Evolutionary conservation across 2,888 invertebrate species (phyloP).

Genomic region (Agonopterix heracliana): DNA sequence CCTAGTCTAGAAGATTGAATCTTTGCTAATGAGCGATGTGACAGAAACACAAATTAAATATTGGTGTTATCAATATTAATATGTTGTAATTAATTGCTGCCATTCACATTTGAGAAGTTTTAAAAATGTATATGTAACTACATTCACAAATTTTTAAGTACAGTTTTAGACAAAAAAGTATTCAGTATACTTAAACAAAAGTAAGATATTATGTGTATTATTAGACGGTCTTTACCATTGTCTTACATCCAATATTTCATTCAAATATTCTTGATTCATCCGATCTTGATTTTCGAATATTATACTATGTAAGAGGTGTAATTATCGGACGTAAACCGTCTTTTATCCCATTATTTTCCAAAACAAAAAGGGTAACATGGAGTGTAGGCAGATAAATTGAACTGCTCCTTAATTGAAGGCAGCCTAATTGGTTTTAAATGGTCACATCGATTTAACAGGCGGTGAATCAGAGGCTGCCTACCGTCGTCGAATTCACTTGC

Average conservation of each 20-base stretch:
- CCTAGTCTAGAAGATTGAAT: too few species aligned
- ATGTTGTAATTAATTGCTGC: too few species aligned
- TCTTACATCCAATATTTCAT: background rate
- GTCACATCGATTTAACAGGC: slow-evolving; percentile 19
- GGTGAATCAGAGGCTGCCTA: slow-evolving; percentile 16
- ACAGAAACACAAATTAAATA: too few species aligned
- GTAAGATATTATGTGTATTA: too few species aligned
- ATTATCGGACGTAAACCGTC: slow-evolving; percentile 9
- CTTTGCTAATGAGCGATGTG: too few species aligned
- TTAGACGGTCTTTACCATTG: slow-evolving; percentile 15
- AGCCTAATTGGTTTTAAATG: slow-evolving; percentile 27
- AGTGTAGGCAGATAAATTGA: slow-evolving; percentile 19
- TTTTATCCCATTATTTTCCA: slow-evolving; percentile 6
- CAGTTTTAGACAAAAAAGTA: too few species aligned
- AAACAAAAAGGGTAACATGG: slow-evolving; percentile 1
- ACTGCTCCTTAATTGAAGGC: slow-evolving; percentile 22
- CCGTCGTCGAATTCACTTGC: slow-evolving; percentile 1
- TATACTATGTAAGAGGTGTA: background rate
- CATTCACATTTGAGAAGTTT: too few species aligned
- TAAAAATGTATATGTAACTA: too few species aligned
- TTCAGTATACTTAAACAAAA: too few species aligned
- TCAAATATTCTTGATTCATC: background rate
- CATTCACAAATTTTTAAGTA: too few species aligned
- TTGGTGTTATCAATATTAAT: too few species aligned
- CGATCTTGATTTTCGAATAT: background rate